These are phyloP conservation scores for Amblyornis subalaris DNA, from an alignment of 2,113 vertebrate genomes.

Conservation along the genomic window DNA sequence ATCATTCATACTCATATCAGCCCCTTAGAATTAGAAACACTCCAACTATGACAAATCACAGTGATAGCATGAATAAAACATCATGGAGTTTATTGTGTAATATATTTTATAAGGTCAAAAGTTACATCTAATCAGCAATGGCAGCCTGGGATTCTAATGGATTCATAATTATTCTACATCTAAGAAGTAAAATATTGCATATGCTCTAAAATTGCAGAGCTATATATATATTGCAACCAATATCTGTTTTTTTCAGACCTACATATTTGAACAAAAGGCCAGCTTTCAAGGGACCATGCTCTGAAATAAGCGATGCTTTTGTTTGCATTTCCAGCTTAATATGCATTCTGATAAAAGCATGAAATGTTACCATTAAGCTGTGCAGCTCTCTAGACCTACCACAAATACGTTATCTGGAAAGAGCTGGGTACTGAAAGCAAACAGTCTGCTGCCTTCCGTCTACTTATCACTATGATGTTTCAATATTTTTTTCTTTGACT, in stretches of 20 bases:
- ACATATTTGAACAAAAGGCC: background rate
- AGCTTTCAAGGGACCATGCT: background rate
- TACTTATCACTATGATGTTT: constrained; percentile 64
- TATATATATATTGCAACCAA: background rate
- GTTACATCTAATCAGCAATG: background rate
- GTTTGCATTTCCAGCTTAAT: background rate
- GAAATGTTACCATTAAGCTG: background rate
- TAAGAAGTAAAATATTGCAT: background rate
- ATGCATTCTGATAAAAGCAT: background rate
- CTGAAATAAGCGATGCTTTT: background rate
- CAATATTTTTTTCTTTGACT: constrained; percentile 52
- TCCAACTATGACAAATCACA: background rate
- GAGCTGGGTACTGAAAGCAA: background rate
- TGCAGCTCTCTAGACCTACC: background rate
- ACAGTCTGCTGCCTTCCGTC: constrained; percentile 62
- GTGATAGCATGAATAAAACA: background rate
- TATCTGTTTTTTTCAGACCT: background rate
- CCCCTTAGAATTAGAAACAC: background rate
- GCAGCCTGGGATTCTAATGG: background rate
- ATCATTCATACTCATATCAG: background rate
- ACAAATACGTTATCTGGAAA: constrained; percentile 12
- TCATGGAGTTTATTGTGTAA: background rate
- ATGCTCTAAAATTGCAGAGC: background rate
- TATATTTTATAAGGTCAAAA: background rate
- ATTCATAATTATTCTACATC: background rate